phyloP scores from a whole-genome alignment of 2,888 invertebrate species.

The Macrosiphum euphorbiae region DNA sequence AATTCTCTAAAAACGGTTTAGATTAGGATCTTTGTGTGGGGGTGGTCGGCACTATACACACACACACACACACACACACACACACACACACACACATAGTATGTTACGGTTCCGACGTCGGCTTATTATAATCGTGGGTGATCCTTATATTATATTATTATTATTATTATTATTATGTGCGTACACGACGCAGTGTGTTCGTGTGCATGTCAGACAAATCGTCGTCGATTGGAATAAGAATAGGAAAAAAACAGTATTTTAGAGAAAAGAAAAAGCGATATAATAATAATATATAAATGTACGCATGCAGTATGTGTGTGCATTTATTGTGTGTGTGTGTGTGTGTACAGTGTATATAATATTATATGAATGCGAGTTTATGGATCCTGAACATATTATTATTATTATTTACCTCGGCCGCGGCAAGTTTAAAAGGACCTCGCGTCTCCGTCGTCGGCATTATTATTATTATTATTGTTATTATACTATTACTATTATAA shows the following conservation, averaged over 20 bases:
- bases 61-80: conserved; percentile 13
- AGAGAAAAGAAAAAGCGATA: conserved; percentile 15
- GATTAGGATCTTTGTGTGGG: conserved; percentile 52
- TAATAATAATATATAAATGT: conserved; percentile 9
- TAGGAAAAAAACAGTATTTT: conserved; percentile 19
- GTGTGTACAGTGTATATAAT: background rate
- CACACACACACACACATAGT: background rate
- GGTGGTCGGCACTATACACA: conserved; percentile 45
- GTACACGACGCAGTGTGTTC: background rate
- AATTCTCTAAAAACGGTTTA: conserved; percentile 62
- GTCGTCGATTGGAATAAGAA: conserved; percentile 24
- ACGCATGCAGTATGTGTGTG: background rate
- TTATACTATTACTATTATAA: background rate
- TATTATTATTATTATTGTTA: conserved; percentile 38
- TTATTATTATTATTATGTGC: background rate
- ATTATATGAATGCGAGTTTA: conserved; percentile 20
- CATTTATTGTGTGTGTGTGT: background rate
- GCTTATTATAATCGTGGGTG: conserved; percentile 62
- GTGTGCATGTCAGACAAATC: conserved; percentile 42
- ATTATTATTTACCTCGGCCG: conserved; percentile 43
- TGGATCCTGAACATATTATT: conserved; percentile 54
- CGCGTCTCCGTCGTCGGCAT: background rate
- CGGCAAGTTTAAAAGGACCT: conserved; percentile 45
- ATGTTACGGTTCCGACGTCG: conserved; percentile 18
- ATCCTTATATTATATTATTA: conserved; percentile 48